Evolutionary conservation across 1,140 invertebrate species (phyloP), one percentile per base, ranked within the genome.

Genomic region (Musca vetustissima): DNA sequence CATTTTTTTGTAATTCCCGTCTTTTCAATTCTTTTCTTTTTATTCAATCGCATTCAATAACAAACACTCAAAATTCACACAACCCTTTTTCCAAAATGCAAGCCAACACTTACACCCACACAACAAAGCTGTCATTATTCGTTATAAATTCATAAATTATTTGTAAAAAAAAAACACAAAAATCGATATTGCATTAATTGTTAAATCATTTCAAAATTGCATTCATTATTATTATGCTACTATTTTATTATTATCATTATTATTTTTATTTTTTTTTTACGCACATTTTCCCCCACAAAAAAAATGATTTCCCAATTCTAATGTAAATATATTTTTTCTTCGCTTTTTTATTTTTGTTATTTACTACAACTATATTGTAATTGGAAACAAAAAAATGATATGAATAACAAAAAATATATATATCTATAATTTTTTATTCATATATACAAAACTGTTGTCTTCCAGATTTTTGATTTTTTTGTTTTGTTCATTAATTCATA

Each of bases 131-230:
- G 24, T 28, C 47, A 66, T 50, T 66, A 48, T 49, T 67, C 28
- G 9, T 49, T 52, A 52, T 52, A 52, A 22, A 50, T 52, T 43
- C 49, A n/a, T n/a, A 52, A 66, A 52, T 32, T 24, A 1, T 32
- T 66, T 52, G 24, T 52, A 15, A n/a, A 14, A 48, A 53, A 21
- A 53, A 52, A 21, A 50, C 3, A 28, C 3, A 28, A 4, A 28
- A 28, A 28, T 8, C 3, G 8, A 47, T 49, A 65, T 65, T 22
- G 32, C 32, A 43, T 47, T 65, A 21, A 65, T 65, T 65, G 3
- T 32, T 48, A 65, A 65, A n/a, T 65, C 14, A 48, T 65, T 22
- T 65, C 22, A 65, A 36, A 47, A 43, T 65, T 65, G 43, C 32
- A 24, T 22, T 2, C 9, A 25, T n/a, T n/a, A n/a, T n/a, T n/a